Percentiles rank a stretch among this genome's conserved stretches.
Evolutionary conservation across 2,113 vertebrate species (phyloP).

Genomic region (Cairina moschata): DNA sequence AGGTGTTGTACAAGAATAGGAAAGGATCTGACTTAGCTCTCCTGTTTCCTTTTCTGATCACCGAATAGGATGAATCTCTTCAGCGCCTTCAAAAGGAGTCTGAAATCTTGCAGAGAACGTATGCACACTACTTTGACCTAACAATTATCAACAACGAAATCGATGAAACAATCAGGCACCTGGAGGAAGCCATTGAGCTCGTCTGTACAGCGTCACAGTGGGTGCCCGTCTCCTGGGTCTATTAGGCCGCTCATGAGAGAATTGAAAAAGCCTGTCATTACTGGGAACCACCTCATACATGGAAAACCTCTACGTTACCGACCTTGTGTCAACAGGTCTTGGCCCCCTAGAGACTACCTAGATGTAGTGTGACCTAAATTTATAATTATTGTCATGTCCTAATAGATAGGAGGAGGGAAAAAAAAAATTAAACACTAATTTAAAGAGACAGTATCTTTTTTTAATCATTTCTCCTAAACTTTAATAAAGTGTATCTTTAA

Average conservation of each 20-base stretch:
- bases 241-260: constrained; percentile 80
- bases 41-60: constrained; percentile 12
- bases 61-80: constrained; percentile 91
- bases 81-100: constrained; percentile 99
- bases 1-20: neutral
- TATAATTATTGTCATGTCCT: constrained; percentile 96
- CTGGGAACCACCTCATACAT: constrained; percentile 80
- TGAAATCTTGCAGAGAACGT: constrained; percentile 97
- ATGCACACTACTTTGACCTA: constrained; percentile 98
- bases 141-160: constrained; percentile 99
- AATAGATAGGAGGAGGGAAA: constrained; percentile 90
- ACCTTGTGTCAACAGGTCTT: constrained; percentile 81
- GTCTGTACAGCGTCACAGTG: constrained; percentile 96
- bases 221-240: constrained; percentile 99
- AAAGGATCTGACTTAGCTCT: constrained; percentile 34
- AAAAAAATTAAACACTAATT: constrained; percentile 79
- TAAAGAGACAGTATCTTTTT: constrained; percentile 89
- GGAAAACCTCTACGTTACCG: constrained; percentile 83
- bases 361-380: constrained; percentile 94
- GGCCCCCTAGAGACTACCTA: constrained; percentile 89
- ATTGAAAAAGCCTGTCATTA: constrained; percentile 69
- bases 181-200: constrained; percentile 97
- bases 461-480: constrained; percentile 84
- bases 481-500: constrained; percentile 87
- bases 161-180: constrained; percentile 96